These are phyloP conservation scores for Epinotia ramella DNA, from an alignment of 2,888 invertebrate genomes.

Conservation along the genomic window DNA sequence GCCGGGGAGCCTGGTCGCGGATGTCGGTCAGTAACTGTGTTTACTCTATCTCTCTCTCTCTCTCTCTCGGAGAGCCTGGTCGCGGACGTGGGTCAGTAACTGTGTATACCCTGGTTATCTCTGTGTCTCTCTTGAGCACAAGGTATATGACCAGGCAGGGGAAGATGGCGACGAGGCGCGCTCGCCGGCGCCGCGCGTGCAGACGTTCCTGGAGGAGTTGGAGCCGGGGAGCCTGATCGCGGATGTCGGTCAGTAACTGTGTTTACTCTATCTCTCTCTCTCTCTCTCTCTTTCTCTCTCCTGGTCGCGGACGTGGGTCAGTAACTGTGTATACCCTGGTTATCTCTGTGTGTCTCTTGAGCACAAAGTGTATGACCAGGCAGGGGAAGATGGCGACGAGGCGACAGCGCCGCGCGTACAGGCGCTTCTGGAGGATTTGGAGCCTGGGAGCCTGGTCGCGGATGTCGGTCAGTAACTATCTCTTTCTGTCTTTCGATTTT, in stretches of 20 bases:
- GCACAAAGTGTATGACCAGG: constrained; percentile 98
- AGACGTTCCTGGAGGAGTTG: constrained; percentile 93
- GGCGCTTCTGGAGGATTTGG: constrained; percentile 93
- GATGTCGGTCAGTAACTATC: constrained; percentile 92
- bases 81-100: no score
- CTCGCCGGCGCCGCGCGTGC: constrained; percentile 88
- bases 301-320: no score
- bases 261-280: neutral
- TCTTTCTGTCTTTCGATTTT: neutral
- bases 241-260: constrained; percentile 91
- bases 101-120: no score
- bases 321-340: constrained; percentile 57
- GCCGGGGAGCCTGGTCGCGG: constrained; percentile 96
- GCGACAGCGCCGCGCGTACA: constrained; percentile 89
- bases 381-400: constrained; percentile 87
- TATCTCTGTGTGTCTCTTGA: constrained; percentile 74
- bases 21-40: no score
- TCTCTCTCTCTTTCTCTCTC: no score
- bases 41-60: no score
- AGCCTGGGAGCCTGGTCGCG: constrained; percentile 96
- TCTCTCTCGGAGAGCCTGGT: no score
- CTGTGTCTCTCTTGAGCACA: no score
- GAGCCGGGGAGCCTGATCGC: constrained; percentile 97
- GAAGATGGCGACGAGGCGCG: constrained; percentile 83
- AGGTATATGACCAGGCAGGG: constrained; percentile 97